Conservation (phyloP, 2,797 vertebrate species). For the Leuciscus waleckii region DNA sequence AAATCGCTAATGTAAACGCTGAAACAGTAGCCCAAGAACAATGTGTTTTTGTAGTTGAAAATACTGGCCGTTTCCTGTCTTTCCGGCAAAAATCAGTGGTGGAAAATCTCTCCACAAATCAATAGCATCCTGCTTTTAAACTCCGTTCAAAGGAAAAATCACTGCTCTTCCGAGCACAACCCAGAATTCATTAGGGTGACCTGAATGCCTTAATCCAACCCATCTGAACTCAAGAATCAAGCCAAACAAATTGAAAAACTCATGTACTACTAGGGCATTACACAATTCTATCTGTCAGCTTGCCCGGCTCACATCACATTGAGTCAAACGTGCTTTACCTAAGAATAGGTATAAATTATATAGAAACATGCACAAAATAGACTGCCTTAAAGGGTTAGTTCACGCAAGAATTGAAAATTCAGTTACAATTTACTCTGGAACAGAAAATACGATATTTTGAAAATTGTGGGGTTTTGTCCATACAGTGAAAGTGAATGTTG, state of each 20-base stretch:
- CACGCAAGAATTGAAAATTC: neutral
- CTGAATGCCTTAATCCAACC: conserved; percentile 47
- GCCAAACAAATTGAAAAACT: conserved; percentile 38
- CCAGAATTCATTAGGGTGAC: conserved; percentile 41
- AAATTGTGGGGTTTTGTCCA: neutral
- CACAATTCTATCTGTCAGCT: conserved; percentile 32
- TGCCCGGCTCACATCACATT: conserved; percentile 1
- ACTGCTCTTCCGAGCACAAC: conserved; percentile 29
- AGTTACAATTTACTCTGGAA: neutral
- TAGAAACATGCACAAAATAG: neutral
- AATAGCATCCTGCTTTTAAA: conserved; percentile 43
- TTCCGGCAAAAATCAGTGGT: conserved; percentile 33
- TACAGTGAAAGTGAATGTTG: neutral
- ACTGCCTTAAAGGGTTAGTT: neutral
- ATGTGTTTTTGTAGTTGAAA: conserved; percentile 36
- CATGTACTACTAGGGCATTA: conserved; percentile 28
- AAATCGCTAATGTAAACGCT: neutral
- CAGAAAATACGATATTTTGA: neutral
- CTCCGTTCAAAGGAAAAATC: conserved; percentile 48
- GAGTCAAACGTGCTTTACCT: conserved; percentile 12
- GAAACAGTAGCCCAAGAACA: neutral
- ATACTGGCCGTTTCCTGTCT: conserved; percentile 23
- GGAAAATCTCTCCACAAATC: conserved; percentile 57
- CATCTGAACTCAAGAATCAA: conserved; percentile 22
- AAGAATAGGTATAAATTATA: neutral